Evolutionary conservation across 2,888 invertebrate species (phyloP).

Genomic region (Orchesella flavescens): DNA sequence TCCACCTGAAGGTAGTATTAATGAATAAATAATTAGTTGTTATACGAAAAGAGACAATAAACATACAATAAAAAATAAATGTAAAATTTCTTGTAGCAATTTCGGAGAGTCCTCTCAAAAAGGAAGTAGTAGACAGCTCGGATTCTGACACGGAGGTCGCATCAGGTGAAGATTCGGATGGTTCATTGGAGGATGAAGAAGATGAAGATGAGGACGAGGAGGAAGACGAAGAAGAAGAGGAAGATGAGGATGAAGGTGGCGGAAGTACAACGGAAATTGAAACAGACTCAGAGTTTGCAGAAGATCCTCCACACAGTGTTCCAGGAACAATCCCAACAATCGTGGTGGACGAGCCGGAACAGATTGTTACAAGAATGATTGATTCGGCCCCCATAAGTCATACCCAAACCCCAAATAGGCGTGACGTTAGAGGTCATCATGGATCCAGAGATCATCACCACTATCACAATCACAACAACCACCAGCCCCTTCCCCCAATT

Average conservation of each 20-base stretch:
- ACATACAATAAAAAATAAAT: too few species aligned
- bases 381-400: slow-evolving; percentile 65
- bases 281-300: slow-evolving; percentile 93
- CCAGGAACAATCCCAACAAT: slow-evolving; percentile 82
- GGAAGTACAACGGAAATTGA: slow-evolving; percentile 94
- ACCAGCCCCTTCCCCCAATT: slow-evolving; percentile 6
- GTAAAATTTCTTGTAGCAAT: too few species aligned
- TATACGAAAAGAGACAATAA: too few species aligned
- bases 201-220: slow-evolving; percentile 74
- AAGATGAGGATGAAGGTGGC: slow-evolving; percentile 78
- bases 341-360: slow-evolving; percentile 79
- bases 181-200: slow-evolving; percentile 72
- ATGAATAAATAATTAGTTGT: slow-evolving; percentile 71
- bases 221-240: slow-evolving; percentile 72
- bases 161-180: slow-evolving; percentile 67
- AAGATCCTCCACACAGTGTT: slow-evolving; percentile 80
- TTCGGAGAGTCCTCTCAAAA: slow-evolving; percentile 75
- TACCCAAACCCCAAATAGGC: slow-evolving; percentile 61
- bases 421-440: slow-evolving; percentile 15
- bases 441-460: slow-evolving; percentile 3
- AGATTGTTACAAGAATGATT: slow-evolving; percentile 68
- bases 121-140: slow-evolving; percentile 63
- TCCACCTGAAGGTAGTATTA: slow-evolving; percentile 82
- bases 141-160: slow-evolving; percentile 71
- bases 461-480: slow-evolving; percentile 10